Evolutionary conservation across 2,113 vertebrate genomes (phyloP), one percentile per base, ranked within the genome.

Genomic region (Nasalis larvatus): DNA sequence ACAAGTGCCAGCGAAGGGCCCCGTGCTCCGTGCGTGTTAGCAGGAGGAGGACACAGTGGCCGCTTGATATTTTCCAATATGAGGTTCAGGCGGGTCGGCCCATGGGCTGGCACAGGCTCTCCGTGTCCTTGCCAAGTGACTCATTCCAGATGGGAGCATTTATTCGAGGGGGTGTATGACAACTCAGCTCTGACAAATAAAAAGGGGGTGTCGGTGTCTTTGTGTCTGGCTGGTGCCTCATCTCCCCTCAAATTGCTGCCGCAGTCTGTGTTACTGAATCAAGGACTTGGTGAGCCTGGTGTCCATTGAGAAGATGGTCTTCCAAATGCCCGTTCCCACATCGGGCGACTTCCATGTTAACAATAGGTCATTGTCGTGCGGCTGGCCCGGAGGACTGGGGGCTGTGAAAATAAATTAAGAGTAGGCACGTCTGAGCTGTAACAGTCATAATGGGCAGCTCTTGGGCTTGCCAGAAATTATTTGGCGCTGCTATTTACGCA

Each of bases 191-290:
- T 7, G 80, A 52, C 12, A 27, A 6, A 16, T 32, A 1, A 63
- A 63, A 78, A 1, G 7, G 82, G 74, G 56, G 58, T 6, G 14
- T 49, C 52, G 0, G 4, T 1, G 10, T 52, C 68, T 23, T 0
- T 0, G 12, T 37, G 58, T 35, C 56, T 0, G 1, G 58, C 35
- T 4, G 17, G 37, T 1, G 11, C 2, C 1, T 11, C 1, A 2
- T 25, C 23, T 5, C 45, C 96, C 73, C 18, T 0, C 8, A 47
- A 45, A 11, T 71, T 6, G 2, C 42, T 5, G 37, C 86, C 2
- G 0, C 10, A 0, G 0, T 45, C 17, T 0, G 0, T n/a, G 37
- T 54, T 2, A 1, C 23, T 3, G 40, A 42, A 10, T 8, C 0
- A 8, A 42, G 88, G 60, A 20, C 83, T 16, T 35, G 90, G 60